Evolutionary conservation across 2,888 invertebrate species (phyloP).

Genomic region (Melanchra persicariae): DNA sequence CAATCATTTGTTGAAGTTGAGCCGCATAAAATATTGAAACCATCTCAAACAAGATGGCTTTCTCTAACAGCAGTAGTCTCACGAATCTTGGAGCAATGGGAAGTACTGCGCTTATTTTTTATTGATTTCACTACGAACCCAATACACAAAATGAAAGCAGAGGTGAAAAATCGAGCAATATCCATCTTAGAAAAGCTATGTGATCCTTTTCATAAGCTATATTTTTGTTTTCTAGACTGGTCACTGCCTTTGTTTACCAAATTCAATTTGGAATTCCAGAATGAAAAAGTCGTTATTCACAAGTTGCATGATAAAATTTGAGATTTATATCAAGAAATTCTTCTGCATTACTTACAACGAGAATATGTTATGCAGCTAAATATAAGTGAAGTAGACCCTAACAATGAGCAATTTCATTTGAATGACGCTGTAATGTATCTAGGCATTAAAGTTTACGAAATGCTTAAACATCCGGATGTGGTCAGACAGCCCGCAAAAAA

Average conservation of each 20-base stretch:
- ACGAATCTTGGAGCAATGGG: constrained; percentile 27
- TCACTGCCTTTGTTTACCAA: constrained; percentile 44
- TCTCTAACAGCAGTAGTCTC: constrained; percentile 12
- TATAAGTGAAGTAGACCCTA: constrained; percentile 16
- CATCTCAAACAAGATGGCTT: constrained; percentile 13
- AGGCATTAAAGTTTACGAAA: constrained; percentile 43
- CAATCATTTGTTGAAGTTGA: constrained; percentile 12
- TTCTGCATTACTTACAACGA: constrained; percentile 9
- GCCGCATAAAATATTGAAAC: constrained; percentile 17
- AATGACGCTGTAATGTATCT: constrained; percentile 42
- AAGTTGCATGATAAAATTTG: constrained; percentile 41
- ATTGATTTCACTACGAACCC: constrained; percentile 38
- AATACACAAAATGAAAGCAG: constrained; percentile 24
- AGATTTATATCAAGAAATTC: constrained; percentile 21
- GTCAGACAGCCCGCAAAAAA: constrained; percentile 46
- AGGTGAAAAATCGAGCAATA: constrained; percentile 33
- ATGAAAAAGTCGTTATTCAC: constrained; percentile 34
- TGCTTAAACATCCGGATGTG: constrained; percentile 51
- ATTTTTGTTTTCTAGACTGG: constrained; percentile 29
- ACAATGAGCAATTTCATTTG: constrained; percentile 15
- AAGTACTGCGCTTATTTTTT: constrained; percentile 25
- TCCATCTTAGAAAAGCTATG: constrained; percentile 33
- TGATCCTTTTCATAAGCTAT: constrained; percentile 33
- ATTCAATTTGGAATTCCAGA: constrained; percentile 43
- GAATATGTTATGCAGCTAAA: constrained; percentile 4